Evolutionary conservation across 2,888 invertebrate species (phyloP), one percentile per base, ranked within the genome.

Genomic region (Plagodis dolabraria): DNA sequence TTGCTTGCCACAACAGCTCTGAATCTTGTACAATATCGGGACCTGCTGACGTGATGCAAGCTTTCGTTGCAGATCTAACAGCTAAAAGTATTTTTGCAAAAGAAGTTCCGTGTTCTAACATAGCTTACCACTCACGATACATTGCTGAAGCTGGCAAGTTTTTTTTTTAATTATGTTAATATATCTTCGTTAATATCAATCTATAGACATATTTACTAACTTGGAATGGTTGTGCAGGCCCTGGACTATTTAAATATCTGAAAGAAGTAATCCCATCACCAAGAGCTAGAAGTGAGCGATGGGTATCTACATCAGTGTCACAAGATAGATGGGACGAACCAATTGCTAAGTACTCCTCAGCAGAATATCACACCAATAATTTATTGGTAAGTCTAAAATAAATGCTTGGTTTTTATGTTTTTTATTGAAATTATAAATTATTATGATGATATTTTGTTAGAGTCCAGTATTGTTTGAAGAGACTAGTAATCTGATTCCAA

Each of bases 291-390:
- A 95, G 95, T 2, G 67, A 86, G 0, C 94, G 95, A 64, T 98
- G 98, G 98, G 82, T 98, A 7, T 96, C 97, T 63, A 95, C 96
- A 0, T 97, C 97, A 6, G 94, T 97, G 8, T 95, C 96, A 6
- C 83, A 87, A 67, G 80, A 81, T 7, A 86, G 94, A 46, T 97
- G 97, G 97, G 49, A 70, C 6, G 75, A 77, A 40, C 70, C 74
- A 7, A 42, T 53, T 0, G 78, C 79, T 0, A 89, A 94, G 69
- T 87, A 92, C 34, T 95, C 94, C 7, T 97, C 97, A 0, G 95
- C 97, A 0, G 96, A 96, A 68, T 98, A 98, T 77, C 96, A 96
- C 73, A 95, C 95, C 0, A 96, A 97, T 79, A 97, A 97, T 80
- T 87, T 97, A 42, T 83, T 96, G 60, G 70, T 96, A 93, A 51